Conservation (phyloP, 2,113 vertebrate species). For the Eublepharis macularius region DNA sequence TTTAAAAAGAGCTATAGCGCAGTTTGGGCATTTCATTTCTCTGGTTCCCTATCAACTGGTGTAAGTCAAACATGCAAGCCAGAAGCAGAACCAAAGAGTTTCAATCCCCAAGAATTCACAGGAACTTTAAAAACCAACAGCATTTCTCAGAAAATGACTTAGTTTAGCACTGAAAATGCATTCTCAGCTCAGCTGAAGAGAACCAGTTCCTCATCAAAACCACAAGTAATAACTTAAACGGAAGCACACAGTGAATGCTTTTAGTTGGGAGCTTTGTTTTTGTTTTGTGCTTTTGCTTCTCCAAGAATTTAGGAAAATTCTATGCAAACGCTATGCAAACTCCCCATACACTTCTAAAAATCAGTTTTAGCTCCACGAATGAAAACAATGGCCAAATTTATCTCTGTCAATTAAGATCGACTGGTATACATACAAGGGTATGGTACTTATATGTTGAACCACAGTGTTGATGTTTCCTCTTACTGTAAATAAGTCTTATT, state of each 20-base stretch:
- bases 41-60: neutral
- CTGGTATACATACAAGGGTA: too few relatives aligned
- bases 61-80: neutral
- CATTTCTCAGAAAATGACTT: neutral
- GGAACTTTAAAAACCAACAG: neutral
- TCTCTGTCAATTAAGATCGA: neutral
- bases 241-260: slow-evolving; percentile 12
- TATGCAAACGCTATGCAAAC: neutral
- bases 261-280: neutral
- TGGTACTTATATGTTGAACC: too few relatives aligned
- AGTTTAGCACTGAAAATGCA: neutral
- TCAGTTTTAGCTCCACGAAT: neutral
- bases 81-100: neutral
- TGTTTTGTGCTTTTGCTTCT: slow-evolving; percentile 3
- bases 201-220: slow-evolving; percentile 17
- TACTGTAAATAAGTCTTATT: neutral
- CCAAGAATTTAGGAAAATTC: neutral
- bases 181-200: slow-evolving; percentile 9
- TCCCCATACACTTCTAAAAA: neutral
- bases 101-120: neutral
- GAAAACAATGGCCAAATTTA: neutral
- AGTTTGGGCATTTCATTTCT: neutral
- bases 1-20: neutral
- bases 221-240: slow-evolving; percentile 7
- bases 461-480: too few relatives aligned